Percentiles rank a stretch among this genome's conserved stretches.
phyloP scores from a whole-genome alignment of 2,888 invertebrate genomes.

The Iselma pallidipennis region DNA sequence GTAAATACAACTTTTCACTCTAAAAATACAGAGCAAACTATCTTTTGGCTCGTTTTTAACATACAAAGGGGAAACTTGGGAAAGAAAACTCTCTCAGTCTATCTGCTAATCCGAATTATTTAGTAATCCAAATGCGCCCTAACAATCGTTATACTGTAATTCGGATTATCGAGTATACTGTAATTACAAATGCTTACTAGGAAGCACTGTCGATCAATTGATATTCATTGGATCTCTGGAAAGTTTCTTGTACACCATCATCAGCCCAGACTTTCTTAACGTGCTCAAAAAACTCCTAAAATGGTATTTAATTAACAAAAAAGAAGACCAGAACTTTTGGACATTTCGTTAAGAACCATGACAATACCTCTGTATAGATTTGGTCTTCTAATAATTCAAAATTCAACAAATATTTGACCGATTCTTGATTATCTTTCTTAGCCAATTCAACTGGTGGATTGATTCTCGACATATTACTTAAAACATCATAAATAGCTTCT shows the following conservation, averaged over 20 bases:
- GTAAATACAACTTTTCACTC: too few relatives aligned
- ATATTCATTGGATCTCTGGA: constrained; percentile 73
- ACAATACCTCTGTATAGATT: constrained; percentile 61
- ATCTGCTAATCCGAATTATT: too few relatives aligned
- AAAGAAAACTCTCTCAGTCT: too few relatives aligned
- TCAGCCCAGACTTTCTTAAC: constrained; percentile 72
- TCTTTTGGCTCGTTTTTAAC: too few relatives aligned
- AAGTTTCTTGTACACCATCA: constrained; percentile 70
- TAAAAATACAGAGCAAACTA: too few relatives aligned
- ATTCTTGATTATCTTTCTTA: constrained; percentile 57
- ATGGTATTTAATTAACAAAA: constrained; percentile 9
- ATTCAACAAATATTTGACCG: constrained; percentile 58
- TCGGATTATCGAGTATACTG: too few relatives aligned
- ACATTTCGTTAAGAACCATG: background rate
- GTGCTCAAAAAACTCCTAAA: constrained; percentile 74
- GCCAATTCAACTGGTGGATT: constrained; percentile 57
- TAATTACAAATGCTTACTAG: too few relatives aligned
- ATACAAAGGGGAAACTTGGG: too few relatives aligned
- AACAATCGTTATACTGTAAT: too few relatives aligned
- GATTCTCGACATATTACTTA: constrained; percentile 61
- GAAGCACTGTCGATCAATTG: constrained; percentile 80
- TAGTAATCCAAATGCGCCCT: too few relatives aligned
- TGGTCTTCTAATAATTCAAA: constrained; percentile 59
- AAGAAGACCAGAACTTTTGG: too few relatives aligned
- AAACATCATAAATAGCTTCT: constrained; percentile 73